phyloP scores from a whole-genome alignment of 1,140 invertebrate species.

The Acromyrmex charruanus region DNA sequence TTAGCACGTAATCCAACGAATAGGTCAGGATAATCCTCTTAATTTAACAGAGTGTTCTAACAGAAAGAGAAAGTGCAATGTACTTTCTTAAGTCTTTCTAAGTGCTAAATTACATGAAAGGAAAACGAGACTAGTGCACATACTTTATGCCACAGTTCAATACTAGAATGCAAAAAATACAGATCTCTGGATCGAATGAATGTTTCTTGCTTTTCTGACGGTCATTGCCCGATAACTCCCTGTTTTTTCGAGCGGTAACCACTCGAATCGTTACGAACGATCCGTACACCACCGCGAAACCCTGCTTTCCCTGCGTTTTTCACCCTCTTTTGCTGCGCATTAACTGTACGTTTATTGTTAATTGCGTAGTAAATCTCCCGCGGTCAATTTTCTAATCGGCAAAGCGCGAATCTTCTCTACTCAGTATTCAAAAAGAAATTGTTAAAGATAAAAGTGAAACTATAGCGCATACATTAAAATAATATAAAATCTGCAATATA shows the following conservation, averaged over 20 bases:
- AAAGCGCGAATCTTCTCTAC: not conserved
- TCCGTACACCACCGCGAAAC: slow-evolving; percentile 17
- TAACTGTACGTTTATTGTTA: slow-evolving; percentile 33
- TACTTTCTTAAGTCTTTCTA: not conserved
- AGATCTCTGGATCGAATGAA: not conserved
- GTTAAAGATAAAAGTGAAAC: not conserved
- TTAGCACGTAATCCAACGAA: slow-evolving; percentile 57
- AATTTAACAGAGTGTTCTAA: slow-evolving; percentile 34
- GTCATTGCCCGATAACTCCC: slow-evolving; percentile 63
- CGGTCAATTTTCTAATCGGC: slow-evolving; percentile 34
- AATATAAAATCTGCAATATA: not conserved
- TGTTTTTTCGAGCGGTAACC: slow-evolving; percentile 38
- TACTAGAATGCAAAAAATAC: not conserved
- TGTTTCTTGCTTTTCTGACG: slow-evolving; percentile 51
- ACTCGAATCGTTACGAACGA: slow-evolving; percentile 63
- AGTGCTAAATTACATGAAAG: not conserved
- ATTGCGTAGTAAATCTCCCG: slow-evolving; percentile 20
- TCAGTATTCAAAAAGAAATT: not conserved
- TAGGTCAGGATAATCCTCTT: slow-evolving; percentile 44
- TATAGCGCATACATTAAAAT: not conserved
- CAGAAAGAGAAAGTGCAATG: not conserved
- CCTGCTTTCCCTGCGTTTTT: slow-evolving; percentile 39
- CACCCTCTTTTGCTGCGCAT: slow-evolving; percentile 40
- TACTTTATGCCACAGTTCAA: not conserved
- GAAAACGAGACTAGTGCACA: not conserved